Percentiles rank a stretch among this genome's conserved stretches.
phyloP scores from a whole-genome alignment of 2,113 vertebrate species.

The Spheniscus mendiculus region DNA sequence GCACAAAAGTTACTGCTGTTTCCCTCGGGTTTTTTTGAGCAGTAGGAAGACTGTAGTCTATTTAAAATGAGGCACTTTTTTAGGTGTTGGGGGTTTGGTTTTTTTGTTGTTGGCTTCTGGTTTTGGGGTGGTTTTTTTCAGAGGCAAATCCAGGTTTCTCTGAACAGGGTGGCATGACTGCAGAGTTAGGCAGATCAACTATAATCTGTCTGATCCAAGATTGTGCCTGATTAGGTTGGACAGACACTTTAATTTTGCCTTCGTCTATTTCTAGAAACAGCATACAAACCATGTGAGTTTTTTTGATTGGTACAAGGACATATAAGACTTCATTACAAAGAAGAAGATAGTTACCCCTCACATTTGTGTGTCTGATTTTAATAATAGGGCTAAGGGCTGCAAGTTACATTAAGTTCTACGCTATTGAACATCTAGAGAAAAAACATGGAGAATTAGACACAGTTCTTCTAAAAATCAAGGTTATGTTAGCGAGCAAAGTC shows the following conservation, averaged over 20 bases:
- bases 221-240: background rate
- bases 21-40: background rate
- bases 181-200: background rate
- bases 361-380: background rate
- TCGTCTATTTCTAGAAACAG: background rate
- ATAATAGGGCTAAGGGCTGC: background rate
- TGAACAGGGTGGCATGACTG: background rate
- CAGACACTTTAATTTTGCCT: background rate
- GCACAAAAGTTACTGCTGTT: background rate
- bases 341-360: background rate
- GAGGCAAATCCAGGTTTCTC: background rate
- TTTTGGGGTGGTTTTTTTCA: background rate
- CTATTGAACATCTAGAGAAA: background rate
- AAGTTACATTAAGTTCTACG: background rate
- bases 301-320: background rate
- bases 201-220: background rate
- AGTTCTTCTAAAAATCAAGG: background rate
- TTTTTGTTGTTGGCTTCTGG: background rate
- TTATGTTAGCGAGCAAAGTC: background rate
- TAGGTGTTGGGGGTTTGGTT: fast-evolving
- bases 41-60: background rate
- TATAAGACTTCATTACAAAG: background rate
- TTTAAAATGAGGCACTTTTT: background rate
- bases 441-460: background rate
- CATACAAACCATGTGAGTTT: background rate